Base-by-base conservation (phyloP, 2,888 invertebrate genomes). In the Lagria hirta region DNA sequence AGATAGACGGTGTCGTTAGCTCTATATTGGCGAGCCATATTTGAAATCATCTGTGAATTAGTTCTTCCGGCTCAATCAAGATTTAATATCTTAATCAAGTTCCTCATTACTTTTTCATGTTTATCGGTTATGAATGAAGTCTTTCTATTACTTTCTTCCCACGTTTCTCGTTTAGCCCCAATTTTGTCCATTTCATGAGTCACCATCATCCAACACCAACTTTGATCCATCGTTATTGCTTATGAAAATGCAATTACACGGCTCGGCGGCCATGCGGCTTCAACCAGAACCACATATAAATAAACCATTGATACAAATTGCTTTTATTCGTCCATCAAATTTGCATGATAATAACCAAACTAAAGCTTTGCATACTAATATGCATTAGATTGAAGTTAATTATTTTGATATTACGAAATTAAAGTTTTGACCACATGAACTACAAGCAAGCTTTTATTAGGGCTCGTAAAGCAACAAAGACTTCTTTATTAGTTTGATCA, bases 241-340 rank as follows among this genome's bases (percentile, higher is more conserved):
- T 64, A 65, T 65, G 63, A 62, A 64, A 66, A 65, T 57, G 62
- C 61, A 66, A 66, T 66, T 66, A 65, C 60, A 58, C 55, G 60
- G 52, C 50, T 48, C 57, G 62, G 49, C 53, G 55, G 46, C 22
- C 17, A 7, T 22, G 14, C 27, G 24, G 24, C 32, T 17, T 21
- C 30, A 14, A 34, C 41, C 29, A 32, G 35, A 51, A 47, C n/a
- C n/a, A 48, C 48, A 30, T 44, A 42, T 44, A 36, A 43, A 46
- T 46, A 49, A 52, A 53, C 52, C 56, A 58, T 54, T 60, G 58
- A 57, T 55, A 57, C 55, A 57, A 58, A 57, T 58, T 57, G 52
- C 55, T 55, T 56, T 55, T 51, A 54, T 58, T 58, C 41, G 28
- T 16, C 34, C 23, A 29, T 40, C 42, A 43, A 33, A 52, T 43